Base-by-base conservation (phyloP, 1,140 invertebrate species). In the Macrostomum lignano region DNA sequence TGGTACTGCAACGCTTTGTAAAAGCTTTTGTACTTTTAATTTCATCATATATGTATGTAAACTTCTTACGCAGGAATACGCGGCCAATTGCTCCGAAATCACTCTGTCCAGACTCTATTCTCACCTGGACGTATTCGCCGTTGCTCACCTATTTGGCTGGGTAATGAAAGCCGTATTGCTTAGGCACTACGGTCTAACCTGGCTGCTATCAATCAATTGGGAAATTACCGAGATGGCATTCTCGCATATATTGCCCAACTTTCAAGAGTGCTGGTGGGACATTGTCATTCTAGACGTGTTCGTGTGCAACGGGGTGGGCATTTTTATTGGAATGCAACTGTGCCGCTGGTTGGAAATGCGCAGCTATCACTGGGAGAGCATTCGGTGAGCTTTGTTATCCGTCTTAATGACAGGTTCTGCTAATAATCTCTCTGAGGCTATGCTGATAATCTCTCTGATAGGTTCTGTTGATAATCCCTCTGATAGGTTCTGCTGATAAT, bases 211-310 rank as follows among this genome's bases (percentile, higher is more conserved):
- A 42, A 69, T 91, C 28, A 84, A 82, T 69, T 96, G 88, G 88
- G 88, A 96, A 62, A 73, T 96, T 7, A 94, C 88, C 7, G 88
- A 70, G 67, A 71, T 93, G 40, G 75, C 78, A 10, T 98, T 96
- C 65, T 75, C 79, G 44, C 88, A 96, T 64, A 63, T 96, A 21
- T 54, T 96, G 42, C 86, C 86, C 22, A 96, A 96, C 57, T 96
- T 96, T 58, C 63, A 76, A 22, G 88, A 98, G 56, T 98, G 88
- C 51, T 96, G 88, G 88, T 98, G 88, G 86, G 88, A 98, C 64
- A 77, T 84, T 6, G 55, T 88, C 17, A 70, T 94, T 38, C 62
- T 96, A 31, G 88, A 96, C 61, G 75, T 96, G 15, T 48, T 94
- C 2, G 48, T 94, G 7, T 96, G 86, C 58, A 96, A 98, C 58